Evolutionary conservation across 1,140 invertebrate species (phyloP).

Genomic region (Apis cerana): DNA sequence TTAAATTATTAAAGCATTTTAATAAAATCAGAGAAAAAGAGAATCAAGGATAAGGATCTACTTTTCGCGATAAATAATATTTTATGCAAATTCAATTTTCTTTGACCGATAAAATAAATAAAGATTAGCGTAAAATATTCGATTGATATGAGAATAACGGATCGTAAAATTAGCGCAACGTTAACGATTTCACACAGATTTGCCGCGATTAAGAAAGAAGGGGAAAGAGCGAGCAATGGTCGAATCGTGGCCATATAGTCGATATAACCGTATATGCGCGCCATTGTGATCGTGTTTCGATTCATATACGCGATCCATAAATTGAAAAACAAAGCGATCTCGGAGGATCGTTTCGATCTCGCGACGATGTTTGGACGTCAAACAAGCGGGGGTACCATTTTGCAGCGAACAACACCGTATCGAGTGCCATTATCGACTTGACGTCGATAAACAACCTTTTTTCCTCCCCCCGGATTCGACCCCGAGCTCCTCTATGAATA

Average conservation of each 20-base stretch:
- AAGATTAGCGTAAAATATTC: too few species aligned
- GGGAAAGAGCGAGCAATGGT: neutral
- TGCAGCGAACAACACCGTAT: neutral
- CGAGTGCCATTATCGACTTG: constrained; percentile 10
- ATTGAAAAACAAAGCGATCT: constrained; percentile 30
- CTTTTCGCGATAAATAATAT: too few species aligned
- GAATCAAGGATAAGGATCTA: too few species aligned
- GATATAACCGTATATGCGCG: constrained; percentile 5
- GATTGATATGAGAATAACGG: neutral
- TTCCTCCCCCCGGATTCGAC: neutral
- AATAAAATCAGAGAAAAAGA: too few species aligned
- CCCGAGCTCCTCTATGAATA: neutral
- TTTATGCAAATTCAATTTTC: too few species aligned
- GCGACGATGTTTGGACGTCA: constrained; percentile 15
- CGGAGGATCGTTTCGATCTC: neutral
- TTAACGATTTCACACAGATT: too few species aligned
- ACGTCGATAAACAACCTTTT: neutral
- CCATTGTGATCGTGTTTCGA: neutral
- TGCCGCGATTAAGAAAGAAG: neutral
- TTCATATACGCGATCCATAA: constrained; percentile 5
- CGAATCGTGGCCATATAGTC: neutral
- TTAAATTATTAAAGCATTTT: too few species aligned
- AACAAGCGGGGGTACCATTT: constrained; percentile 5
- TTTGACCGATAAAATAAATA: too few species aligned
- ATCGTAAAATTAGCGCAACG: neutral